Conservation (phyloP, 1,140 invertebrate genomes). For the Glossosoma conforme region DNA sequence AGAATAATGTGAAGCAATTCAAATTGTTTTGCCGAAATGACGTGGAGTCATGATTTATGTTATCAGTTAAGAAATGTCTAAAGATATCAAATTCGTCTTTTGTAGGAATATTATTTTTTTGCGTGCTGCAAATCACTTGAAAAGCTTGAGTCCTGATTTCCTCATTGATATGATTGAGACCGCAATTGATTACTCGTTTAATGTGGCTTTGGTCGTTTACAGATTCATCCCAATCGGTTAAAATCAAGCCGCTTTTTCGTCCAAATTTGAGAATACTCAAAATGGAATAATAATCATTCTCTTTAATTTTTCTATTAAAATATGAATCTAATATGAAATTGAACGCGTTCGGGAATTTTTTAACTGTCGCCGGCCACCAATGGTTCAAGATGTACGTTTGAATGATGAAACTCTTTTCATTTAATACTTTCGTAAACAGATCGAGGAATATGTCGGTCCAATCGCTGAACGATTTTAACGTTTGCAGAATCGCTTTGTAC, state of each 20-base stretch:
- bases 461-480: slow-evolving; percentile 33
- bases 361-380: slow-evolving; percentile 43
- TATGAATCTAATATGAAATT: slow-evolving; percentile 27
- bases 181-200: slow-evolving; percentile 17
- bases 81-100: slow-evolving; percentile 36
- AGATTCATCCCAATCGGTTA: slow-evolving; percentile 13
- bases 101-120: slow-evolving; percentile 35
- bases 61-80: slow-evolving; percentile 38
- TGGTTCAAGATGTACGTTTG: slow-evolving; percentile 44
- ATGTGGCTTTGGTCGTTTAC: slow-evolving; percentile 1
- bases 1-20: slow-evolving; percentile 36
- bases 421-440: slow-evolving; percentile 33
- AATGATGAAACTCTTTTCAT: slow-evolving; percentile 31
- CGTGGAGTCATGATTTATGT: slow-evolving; percentile 45
- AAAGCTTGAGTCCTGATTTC: slow-evolving; percentile 40
- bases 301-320: slow-evolving; percentile 5
- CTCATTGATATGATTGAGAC: slow-evolving; percentile 35
- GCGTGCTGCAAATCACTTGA: slow-evolving; percentile 39
- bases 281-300: slow-evolving; percentile 35
- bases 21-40: slow-evolving; percentile 42
- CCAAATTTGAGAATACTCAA: slow-evolving; percentile 40
- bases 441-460: slow-evolving; percentile 39
- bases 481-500: slow-evolving; percentile 43
- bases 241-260: slow-evolving; percentile 36
- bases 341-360: slow-evolving; percentile 39